phyloP scores from a whole-genome alignment of 1,140 invertebrate species.

The Polyergus mexicanus region DNA sequence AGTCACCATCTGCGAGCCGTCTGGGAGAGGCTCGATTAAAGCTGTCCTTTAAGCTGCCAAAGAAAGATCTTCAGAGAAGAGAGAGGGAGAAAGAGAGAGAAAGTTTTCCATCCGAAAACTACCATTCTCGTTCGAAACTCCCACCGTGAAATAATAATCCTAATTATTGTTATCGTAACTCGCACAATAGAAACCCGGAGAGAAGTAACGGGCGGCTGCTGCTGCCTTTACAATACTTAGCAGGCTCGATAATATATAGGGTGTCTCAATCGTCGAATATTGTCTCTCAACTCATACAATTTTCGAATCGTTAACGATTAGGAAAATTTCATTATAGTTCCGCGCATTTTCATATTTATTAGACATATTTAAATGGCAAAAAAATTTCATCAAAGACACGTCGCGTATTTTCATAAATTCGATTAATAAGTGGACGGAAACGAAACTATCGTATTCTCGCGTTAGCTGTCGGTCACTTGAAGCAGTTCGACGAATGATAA shows the following conservation, averaged over 20 bases:
- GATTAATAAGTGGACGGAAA: not conserved
- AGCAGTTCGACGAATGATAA: constrained; percentile 25
- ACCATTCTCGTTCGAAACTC: constrained; percentile 57
- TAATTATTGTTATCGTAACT: constrained; percentile 62
- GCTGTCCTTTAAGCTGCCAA: constrained; percentile 68
- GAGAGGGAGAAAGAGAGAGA: not conserved
- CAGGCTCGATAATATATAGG: constrained; percentile 8
- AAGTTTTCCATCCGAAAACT: constrained; percentile 48
- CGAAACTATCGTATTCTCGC: not conserved
- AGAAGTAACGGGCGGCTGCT: constrained; percentile 19
- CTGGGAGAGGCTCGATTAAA: constrained; percentile 76
- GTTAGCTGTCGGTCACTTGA: not conserved
- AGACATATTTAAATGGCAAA: not conserved
- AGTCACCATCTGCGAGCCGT: constrained; percentile 75
- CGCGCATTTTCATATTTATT: not conserved
- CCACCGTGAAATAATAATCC: constrained; percentile 63
- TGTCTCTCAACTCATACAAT: not conserved
- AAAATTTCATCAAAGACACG: not conserved
- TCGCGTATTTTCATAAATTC: not conserved
- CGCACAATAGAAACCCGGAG: constrained; percentile 1
- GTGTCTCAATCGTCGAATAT: not conserved
- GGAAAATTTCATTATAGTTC: not conserved
- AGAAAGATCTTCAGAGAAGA: constrained; percentile 44
- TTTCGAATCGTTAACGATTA: not conserved
- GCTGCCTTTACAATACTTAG: not conserved